A percentile compares a stretch with the other conserved stretches of the same genome.
phyloP scores from a whole-genome alignment of 2,113 vertebrate genomes.

The Dromiciops gliroides region DNA sequence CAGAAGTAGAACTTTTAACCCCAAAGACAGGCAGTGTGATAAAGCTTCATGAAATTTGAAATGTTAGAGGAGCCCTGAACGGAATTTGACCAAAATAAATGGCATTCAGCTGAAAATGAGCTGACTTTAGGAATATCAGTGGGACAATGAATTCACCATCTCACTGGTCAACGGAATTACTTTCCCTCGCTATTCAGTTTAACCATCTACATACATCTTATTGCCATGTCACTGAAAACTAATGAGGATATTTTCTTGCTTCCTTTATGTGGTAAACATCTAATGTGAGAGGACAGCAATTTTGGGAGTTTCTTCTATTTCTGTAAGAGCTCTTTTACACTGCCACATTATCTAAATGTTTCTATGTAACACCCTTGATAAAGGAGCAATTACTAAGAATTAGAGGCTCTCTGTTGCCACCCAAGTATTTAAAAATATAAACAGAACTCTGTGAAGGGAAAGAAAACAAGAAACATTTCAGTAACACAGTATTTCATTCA shows the following conservation, averaged over 20 bases:
- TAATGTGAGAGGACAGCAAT: constrained; percentile 15
- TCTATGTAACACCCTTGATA: constrained; percentile 45
- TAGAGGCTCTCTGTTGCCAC: constrained; percentile 61
- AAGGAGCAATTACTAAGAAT: constrained; percentile 50
- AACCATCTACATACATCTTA: neutral
- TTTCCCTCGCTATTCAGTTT: neutral
- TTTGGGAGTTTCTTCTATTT: constrained; percentile 67
- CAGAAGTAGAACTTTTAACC: neutral
- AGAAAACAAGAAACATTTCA: neutral
- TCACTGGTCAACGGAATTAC: neutral
- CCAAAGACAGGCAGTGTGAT: neutral
- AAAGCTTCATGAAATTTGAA: neutral
- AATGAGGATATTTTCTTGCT: constrained; percentile 39
- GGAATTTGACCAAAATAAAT: neutral
- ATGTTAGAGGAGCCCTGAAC: neutral
- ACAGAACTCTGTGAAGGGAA: constrained; percentile 32
- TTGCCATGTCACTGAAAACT: neutral
- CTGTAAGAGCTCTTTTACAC: constrained; percentile 46
- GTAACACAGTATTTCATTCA: constrained; percentile 24
- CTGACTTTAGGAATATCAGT: neutral
- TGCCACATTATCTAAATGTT: constrained; percentile 53
- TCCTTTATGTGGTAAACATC: constrained; percentile 55
- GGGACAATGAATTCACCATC: neutral
- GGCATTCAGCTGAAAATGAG: neutral
- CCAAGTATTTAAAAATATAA: constrained; percentile 60